These are phyloP conservation scores for Sebastiscus tertius DNA, from an alignment of 2,797 vertebrate species.

Conservation along the genomic window DNA sequence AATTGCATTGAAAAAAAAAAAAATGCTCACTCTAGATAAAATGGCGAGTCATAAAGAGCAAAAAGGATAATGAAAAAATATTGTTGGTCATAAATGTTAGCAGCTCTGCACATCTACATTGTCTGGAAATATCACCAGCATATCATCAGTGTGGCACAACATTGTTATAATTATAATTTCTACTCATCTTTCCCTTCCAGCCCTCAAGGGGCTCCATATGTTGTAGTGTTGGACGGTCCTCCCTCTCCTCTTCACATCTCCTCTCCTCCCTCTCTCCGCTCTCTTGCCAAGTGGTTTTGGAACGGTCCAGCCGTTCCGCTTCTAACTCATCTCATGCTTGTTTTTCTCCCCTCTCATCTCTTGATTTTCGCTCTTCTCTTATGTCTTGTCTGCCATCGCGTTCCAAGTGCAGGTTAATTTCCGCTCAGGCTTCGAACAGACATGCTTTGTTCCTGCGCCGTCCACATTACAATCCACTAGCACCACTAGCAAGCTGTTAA, in stretches of 20 bases:
- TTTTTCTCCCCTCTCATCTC: conserved; percentile 27
- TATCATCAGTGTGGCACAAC: conserved; percentile 48
- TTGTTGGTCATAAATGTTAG: conserved; percentile 15
- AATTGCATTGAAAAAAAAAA: background rate
- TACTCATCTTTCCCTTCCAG: conserved; percentile 40
- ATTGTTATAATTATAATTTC: conserved; percentile 69
- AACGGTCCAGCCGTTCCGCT: conserved; percentile 21
- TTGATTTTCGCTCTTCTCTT: background rate
- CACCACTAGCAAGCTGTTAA: background rate
- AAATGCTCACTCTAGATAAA: conserved; percentile 5
- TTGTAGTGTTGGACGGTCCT: conserved; percentile 52
- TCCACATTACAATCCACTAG: background rate
- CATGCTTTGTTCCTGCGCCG: background rate
- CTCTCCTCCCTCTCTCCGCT: conserved; percentile 45
- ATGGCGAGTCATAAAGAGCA: background rate
- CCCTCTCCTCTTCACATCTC: conserved; percentile 43
- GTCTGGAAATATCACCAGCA: conserved; percentile 47
- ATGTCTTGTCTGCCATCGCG: background rate
- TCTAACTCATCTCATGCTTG: conserved; percentile 33
- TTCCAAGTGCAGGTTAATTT: conserved; percentile 20
- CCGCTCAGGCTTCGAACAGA: background rate
- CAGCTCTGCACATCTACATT: conserved; percentile 21
- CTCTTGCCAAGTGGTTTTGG: conserved; percentile 59
- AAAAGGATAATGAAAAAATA: conserved; percentile 29
- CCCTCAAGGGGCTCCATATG: conserved; percentile 70